Percentiles rank a stretch among this genome's conserved stretches.
Evolutionary conservation across 30 jellyfish, hydroid and myxozoan species (phyloP).

Genomic region (Turritopsis dohrnii): DNA sequence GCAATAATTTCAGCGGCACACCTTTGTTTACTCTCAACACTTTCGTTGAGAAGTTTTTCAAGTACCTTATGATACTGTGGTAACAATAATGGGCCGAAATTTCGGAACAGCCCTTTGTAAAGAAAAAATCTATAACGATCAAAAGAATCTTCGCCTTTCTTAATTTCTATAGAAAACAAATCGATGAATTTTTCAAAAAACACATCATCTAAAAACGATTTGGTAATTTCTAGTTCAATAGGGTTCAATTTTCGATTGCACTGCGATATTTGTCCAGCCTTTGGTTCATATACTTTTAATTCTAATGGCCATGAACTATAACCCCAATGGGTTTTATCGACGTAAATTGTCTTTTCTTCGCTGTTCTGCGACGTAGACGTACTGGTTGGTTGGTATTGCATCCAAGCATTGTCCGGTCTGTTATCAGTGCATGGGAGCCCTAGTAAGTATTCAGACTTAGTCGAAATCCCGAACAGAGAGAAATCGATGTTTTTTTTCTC

Average conservation of each 20-base stretch:
- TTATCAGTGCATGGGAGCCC: conserved; percentile 50
- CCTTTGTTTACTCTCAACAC: conserved; percentile 82
- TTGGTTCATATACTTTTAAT: background rate
- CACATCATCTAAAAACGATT: conserved; percentile 48
- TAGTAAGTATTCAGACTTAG: conserved; percentile 19
- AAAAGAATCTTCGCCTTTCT: conserved; percentile 86
- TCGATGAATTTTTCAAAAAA: conserved; percentile 58
- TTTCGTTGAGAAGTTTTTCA: conserved; percentile 47
- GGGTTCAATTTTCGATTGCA: background rate
- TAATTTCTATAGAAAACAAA: conserved; percentile 67
- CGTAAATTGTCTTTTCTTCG: conserved; percentile 34
- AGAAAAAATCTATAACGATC: conserved; percentile 24
- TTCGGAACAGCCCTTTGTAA: conserved; percentile 64
- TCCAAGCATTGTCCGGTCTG: conserved; percentile 85
- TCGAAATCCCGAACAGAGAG: conserved; percentile 34
- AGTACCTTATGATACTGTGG: conserved; percentile 36
- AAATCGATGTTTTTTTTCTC: conserved; percentile 44
- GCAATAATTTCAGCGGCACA: conserved; percentile 86
- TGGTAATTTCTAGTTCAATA: conserved; percentile 38
- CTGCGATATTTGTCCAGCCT: background rate
- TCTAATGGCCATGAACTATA: conserved; percentile 83
- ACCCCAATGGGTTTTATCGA: conserved; percentile 88
- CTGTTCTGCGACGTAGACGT: conserved; percentile 60
- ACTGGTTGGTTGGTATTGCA: conserved; percentile 34
- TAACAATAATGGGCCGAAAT: conserved; percentile 47